phyloP scores from a whole-genome alignment of 1,140 invertebrate genomes.

The Lordiphosa collinella region DNA sequence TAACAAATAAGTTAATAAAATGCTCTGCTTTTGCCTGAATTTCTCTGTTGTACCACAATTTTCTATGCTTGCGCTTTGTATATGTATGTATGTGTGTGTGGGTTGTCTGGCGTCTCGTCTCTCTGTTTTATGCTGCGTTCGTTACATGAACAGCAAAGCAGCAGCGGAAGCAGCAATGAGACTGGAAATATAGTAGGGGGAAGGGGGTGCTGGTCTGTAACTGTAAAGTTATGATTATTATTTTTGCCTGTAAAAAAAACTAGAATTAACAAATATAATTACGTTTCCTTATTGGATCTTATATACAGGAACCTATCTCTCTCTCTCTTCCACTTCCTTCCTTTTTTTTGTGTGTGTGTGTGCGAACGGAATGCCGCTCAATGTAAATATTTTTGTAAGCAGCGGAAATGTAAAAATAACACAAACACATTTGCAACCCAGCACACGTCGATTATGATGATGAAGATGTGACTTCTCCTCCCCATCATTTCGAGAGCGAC shows the following conservation, averaged over 20 bases:
- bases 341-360: neutral
- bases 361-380: slow-evolving; percentile 3
- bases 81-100: slow-evolving; percentile 30
- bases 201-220: neutral
- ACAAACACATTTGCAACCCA: slow-evolving; percentile 61
- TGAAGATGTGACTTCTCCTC: slow-evolving; percentile 17
- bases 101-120: slow-evolving; percentile 6
- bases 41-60: slow-evolving; percentile 26
- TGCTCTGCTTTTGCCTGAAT: slow-evolving; percentile 23
- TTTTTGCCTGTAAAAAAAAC: no score
- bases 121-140: neutral
- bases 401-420: slow-evolving; percentile 77
- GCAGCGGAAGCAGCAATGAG: no score
- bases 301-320: no score
- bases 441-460: slow-evolving; percentile 26
- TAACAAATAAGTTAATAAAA: slow-evolving; percentile 15
- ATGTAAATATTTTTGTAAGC: slow-evolving; percentile 69
- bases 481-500: slow-evolving; percentile 27
- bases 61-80: slow-evolving; percentile 31
- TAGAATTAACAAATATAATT: no score
- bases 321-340: neutral
- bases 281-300: no score
- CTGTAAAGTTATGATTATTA: no score
- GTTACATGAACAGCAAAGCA: no score
- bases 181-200: slow-evolving; percentile 49